Evolutionary conservation across 2,888 invertebrate genomes (phyloP).

Genomic region (Lochmaea crataegi): DNA sequence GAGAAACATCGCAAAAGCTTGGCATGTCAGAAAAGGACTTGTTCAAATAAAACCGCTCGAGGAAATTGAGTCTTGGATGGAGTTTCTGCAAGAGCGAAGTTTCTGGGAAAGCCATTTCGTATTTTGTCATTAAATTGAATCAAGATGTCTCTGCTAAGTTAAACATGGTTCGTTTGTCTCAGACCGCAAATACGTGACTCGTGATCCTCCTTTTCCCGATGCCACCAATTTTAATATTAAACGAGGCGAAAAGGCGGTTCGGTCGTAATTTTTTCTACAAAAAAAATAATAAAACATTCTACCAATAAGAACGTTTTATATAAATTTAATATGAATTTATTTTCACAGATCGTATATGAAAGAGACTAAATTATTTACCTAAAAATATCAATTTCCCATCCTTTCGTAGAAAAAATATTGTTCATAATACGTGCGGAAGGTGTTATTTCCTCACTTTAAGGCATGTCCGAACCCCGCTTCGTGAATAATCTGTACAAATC

Average conservation of each 20-base stretch:
- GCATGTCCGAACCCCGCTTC: no score
- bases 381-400: no score
- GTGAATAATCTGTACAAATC: no score
- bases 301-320: background rate
- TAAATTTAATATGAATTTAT: background rate
- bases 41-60: slow-evolving; percentile 30
- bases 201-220: slow-evolving; percentile 25
- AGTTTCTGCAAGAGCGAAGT: slow-evolving; percentile 37
- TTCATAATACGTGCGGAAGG: no score
- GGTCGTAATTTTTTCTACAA: background rate
- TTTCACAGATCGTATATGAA: background rate
- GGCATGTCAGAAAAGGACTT: slow-evolving; percentile 24
- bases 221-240: slow-evolving; percentile 30
- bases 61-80: slow-evolving; percentile 34
- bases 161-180: slow-evolving; percentile 55
- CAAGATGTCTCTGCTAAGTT: slow-evolving; percentile 51
- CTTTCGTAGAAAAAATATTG: no score
- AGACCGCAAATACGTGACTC: slow-evolving; percentile 46
- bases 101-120: slow-evolving; percentile 29
- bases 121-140: slow-evolving; percentile 26
- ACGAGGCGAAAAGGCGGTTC: slow-evolving; percentile 7
- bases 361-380: background rate
- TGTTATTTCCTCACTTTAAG: no score
- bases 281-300: background rate
- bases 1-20: slow-evolving; percentile 25